Percentiles rank a stretch among this genome's conserved stretches.
These are phyloP conservation scores for Hermodice carunculata DNA, from an alignment of 2,888 invertebrate genomes.

Conservation along the genomic window DNA sequence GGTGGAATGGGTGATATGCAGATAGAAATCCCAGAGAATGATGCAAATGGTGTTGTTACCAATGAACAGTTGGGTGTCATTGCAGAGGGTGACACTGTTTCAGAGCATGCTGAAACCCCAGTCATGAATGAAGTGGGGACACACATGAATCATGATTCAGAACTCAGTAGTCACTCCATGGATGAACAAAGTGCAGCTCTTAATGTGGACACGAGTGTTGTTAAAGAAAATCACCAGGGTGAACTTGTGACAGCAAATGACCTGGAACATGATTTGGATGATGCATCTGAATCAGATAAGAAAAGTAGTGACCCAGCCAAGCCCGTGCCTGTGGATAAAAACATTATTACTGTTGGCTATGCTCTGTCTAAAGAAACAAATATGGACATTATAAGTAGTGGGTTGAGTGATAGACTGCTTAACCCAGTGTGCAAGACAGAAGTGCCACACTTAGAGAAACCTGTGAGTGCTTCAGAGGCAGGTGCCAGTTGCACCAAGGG, in stretches of 20 bases:
- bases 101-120: neutral
- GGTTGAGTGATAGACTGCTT: conserved; percentile 16
- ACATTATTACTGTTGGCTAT: conserved; percentile 33
- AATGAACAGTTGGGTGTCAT: too few species aligned
- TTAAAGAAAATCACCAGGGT: neutral
- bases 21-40: too few species aligned
- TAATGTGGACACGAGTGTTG: neutral
- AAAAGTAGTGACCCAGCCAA: conserved; percentile 1
- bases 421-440: conserved; percentile 6
- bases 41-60: too few species aligned
- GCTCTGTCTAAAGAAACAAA: conserved; percentile 24
- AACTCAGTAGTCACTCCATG: conserved; percentile 31
- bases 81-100: neutral
- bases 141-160: conserved; percentile 28
- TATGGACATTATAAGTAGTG: conserved; percentile 4
- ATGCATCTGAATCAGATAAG: too few species aligned
- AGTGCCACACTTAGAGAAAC: conserved; percentile 19
- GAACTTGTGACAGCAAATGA: too few species aligned
- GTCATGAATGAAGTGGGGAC: neutral
- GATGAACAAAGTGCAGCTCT: conserved; percentile 11
- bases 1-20: too few species aligned
- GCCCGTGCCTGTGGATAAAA: conserved; percentile 12
- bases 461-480: neutral
- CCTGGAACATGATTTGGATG: too few species aligned
- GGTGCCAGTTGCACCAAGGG: conserved; percentile 12